Evolutionary conservation across 1,140 invertebrate species (phyloP).

Genomic region (Rhyacophila brunnea): DNA sequence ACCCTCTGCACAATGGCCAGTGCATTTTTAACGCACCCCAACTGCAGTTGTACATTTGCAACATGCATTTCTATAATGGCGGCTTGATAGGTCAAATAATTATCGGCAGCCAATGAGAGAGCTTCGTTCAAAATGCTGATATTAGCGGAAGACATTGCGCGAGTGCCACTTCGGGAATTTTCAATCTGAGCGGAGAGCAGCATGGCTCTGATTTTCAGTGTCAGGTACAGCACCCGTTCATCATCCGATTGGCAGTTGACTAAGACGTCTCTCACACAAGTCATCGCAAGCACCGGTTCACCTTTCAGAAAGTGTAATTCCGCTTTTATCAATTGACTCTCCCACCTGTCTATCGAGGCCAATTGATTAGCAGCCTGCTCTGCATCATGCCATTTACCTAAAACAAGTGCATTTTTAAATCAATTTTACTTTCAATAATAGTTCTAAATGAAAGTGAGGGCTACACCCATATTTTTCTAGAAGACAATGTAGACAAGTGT

Average conservation of each 20-base stretch:
- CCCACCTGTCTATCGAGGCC: conserved; percentile 67
- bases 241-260: conserved; percentile 51
- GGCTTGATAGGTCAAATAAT: conserved; percentile 73
- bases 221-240: conserved; percentile 54
- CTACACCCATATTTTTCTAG: no score
- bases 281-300: conserved; percentile 62
- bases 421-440: no score
- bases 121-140: conserved; percentile 67
- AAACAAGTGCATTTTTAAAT: conserved; percentile 47
- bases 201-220: conserved; percentile 64
- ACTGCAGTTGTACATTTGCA: conserved; percentile 70
- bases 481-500: no score
- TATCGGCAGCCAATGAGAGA: conserved; percentile 65
- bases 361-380: conserved; percentile 71
- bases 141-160: conserved; percentile 50
- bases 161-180: conserved; percentile 55
- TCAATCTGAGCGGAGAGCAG: conserved; percentile 73
- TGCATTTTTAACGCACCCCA: conserved; percentile 73
- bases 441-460: no score
- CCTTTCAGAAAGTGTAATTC: conserved; percentile 69
- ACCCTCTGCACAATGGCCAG: conserved; percentile 67
- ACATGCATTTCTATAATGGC: conserved; percentile 76
- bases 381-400: conserved; percentile 74
- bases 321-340: conserved; percentile 64
- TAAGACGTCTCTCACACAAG: conserved; percentile 60